Percentiles rank a stretch among this genome's conserved stretches.
phyloP scores from a whole-genome alignment of 2,888 invertebrate species.

The Gasteruption jaculator region DNA sequence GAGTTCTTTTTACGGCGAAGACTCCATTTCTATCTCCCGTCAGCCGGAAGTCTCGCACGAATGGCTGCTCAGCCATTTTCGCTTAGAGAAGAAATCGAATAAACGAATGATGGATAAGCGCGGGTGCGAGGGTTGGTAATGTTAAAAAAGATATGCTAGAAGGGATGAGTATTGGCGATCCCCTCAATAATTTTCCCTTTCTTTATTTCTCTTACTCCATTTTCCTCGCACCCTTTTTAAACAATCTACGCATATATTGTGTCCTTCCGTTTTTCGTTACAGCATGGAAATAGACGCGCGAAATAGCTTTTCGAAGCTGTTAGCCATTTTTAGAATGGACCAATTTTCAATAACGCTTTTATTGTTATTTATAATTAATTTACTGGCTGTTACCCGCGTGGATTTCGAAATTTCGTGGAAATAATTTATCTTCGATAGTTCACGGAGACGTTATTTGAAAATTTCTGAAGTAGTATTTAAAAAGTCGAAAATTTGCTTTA shows the following conservation, averaged over 20 bases:
- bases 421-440: no score
- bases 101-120: slow-evolving; percentile 35
- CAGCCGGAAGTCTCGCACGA: slow-evolving; percentile 48
- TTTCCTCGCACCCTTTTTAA: slow-evolving; percentile 14
- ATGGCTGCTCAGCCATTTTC: slow-evolving; percentile 51
- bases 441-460: no score
- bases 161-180: slow-evolving; percentile 24
- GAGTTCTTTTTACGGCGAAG: slow-evolving; percentile 22
- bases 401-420: no score
- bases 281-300: not conserved
- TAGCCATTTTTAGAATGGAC: no score
- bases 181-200: no score
- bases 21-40: slow-evolving; percentile 48
- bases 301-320: no score
- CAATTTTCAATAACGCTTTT: no score
- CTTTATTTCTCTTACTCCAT: slow-evolving; percentile 23
- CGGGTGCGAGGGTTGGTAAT: slow-evolving; percentile 28
- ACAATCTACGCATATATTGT: not conserved
- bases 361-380: no score
- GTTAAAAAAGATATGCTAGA: slow-evolving; percentile 34
- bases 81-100: slow-evolving; percentile 42
- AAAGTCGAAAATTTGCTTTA: no score
- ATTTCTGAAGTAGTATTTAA: no score
- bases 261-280: not conserved
- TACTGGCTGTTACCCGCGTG: no score